These are phyloP conservation scores for Willisornis vidua DNA, from an alignment of 2,113 vertebrate genomes.

Conservation along the genomic window DNA sequence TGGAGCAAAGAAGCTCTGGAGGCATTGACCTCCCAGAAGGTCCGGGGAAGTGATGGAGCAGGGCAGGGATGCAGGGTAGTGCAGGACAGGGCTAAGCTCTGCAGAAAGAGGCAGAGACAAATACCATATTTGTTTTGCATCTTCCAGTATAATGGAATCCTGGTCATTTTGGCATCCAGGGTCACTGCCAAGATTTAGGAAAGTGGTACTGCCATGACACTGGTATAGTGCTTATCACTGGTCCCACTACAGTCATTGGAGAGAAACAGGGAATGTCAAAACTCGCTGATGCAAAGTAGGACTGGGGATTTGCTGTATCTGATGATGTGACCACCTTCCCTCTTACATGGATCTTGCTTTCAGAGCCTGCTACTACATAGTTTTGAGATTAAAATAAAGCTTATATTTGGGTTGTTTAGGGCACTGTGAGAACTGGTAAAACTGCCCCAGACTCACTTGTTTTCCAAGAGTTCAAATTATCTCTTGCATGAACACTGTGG, in stretches of 20 bases:
- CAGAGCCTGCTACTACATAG: not conserved
- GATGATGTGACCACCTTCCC: not conserved
- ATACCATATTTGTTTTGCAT: not conserved
- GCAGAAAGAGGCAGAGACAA: not conserved
- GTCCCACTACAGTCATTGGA: not conserved
- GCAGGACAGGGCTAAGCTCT: not conserved
- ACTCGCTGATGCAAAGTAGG: not conserved
- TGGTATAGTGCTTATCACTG: not conserved
- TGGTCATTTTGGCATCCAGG: not conserved
- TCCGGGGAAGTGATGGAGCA: not conserved
- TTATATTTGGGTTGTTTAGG: not conserved
- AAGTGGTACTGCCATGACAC: not conserved
- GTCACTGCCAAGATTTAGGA: not conserved
- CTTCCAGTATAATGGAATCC: not conserved
- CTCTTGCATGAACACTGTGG: not conserved
- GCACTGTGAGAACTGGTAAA: not conserved
- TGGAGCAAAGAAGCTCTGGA: not conserved
- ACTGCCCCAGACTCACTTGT: not conserved
- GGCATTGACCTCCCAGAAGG: rapidly evolving
- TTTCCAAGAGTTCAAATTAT: not conserved
- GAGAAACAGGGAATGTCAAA: not conserved
- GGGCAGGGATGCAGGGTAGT: too few species aligned
- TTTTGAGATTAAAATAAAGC: not conserved
- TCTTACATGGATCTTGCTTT: not conserved
- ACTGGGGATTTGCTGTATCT: not conserved